These are phyloP conservation scores for Lucinisca nassula DNA, from an alignment of 2,888 invertebrate species.

Conservation along the genomic window DNA sequence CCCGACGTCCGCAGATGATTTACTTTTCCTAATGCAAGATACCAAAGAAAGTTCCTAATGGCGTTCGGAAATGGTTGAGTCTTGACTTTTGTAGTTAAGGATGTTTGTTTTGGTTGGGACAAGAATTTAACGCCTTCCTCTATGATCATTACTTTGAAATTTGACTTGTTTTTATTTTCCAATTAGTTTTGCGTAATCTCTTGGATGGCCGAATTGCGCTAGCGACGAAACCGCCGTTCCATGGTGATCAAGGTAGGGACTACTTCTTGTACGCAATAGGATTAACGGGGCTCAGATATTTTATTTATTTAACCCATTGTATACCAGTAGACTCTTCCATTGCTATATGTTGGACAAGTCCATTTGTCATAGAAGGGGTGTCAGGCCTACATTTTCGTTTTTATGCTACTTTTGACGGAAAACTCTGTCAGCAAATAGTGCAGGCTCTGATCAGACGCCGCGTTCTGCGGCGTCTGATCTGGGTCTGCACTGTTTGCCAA, in stretches of 20 bases:
- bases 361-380: too few relatives aligned
- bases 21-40: too few relatives aligned
- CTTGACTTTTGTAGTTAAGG: not conserved
- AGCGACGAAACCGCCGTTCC: not conserved
- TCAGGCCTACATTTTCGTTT: too few relatives aligned
- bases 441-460: too few relatives aligned
- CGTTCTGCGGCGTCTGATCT: too few relatives aligned
- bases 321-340: too few relatives aligned
- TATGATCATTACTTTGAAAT: conserved; percentile 1
- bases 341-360: too few relatives aligned
- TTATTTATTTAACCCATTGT: too few relatives aligned
- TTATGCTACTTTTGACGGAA: too few relatives aligned
- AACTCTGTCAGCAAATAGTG: too few relatives aligned
- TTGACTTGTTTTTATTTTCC: conserved; percentile 8
- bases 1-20: too few relatives aligned
- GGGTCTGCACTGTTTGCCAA: too few relatives aligned
- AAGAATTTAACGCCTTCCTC: not conserved
- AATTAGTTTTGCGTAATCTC: not conserved
- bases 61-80: not conserved
- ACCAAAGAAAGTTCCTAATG: not conserved
- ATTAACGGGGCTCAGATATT: not conserved
- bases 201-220: not conserved
- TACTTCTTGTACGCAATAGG: not conserved
- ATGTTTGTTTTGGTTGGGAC: conserved; percentile 17
- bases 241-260: not conserved